Evolutionary conservation across 2,888 invertebrate genomes (phyloP).

Genomic region (Mycogona germanica): DNA sequence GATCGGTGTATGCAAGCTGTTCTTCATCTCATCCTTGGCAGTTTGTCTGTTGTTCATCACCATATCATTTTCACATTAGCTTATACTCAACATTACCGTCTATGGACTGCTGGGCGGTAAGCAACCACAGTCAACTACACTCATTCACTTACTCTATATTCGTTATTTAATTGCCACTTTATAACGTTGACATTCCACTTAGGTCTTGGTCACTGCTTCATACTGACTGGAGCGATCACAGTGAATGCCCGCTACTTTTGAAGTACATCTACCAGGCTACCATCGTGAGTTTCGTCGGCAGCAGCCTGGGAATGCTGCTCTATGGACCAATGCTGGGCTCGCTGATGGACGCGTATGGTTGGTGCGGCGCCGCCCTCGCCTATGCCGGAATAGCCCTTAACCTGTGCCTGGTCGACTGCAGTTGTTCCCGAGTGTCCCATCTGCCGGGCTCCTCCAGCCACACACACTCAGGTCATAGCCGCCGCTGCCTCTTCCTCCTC

Average conservation of each 20-base stretch:
- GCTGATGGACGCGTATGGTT: background rate
- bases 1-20: background rate
- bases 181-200: background rate
- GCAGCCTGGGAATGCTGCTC: background rate
- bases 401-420: background rate
- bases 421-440: background rate
- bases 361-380: background rate
- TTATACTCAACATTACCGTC: background rate
- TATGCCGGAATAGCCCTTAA: background rate
- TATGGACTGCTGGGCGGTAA: conserved; percentile 8
- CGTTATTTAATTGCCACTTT: background rate
- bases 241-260: conserved; percentile 2
- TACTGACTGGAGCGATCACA: background rate
- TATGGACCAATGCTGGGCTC: background rate
- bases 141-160: too few relatives aligned
- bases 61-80: background rate
- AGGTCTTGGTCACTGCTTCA: background rate
- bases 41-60: background rate
- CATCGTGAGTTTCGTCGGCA: conserved; percentile 6
- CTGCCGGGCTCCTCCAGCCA: background rate
- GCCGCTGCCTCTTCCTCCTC: too few relatives aligned
- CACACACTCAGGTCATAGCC: background rate
- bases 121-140: too few relatives aligned
- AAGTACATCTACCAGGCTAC: background rate
- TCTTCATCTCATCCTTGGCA: background rate